Conservation (phyloP, 2,113 vertebrate species). For the Callipepla californica region DNA sequence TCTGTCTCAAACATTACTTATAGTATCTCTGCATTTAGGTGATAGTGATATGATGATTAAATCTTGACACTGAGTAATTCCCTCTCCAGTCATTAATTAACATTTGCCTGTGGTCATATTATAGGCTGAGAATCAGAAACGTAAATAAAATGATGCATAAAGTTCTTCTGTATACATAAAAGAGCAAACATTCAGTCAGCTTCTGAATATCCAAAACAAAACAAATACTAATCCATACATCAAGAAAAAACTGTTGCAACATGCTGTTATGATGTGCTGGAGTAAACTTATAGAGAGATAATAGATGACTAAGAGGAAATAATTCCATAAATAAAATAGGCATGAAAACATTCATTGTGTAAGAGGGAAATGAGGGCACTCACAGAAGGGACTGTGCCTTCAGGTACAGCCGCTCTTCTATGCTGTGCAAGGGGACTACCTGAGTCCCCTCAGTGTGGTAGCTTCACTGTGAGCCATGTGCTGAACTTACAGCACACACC, state of each 20-base stretch:
- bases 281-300: not conserved
- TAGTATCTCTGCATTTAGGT: not conserved
- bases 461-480: not conserved
- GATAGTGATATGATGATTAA: constrained; percentile 11
- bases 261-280: not conserved
- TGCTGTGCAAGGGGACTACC: accelerated
- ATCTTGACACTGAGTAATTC: not conserved
- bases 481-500: not conserved
- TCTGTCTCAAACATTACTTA: not conserved
- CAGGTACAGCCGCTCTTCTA: not conserved
- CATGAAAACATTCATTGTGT: not conserved
- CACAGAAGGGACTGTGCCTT: not conserved
- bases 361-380: not conserved
- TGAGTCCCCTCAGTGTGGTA: not conserved
- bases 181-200: not conserved
- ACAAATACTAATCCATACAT: not conserved
- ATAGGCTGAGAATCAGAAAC: not conserved
- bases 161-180: not conserved
- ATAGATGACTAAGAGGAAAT: not conserved
- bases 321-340: not conserved
- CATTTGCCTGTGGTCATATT: not conserved
- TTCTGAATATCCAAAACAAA: not conserved
- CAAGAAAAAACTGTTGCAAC: not conserved
- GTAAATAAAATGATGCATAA: not conserved
- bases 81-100: not conserved